A percentile compares a stretch with the other conserved stretches of the same genome.
phyloP scores from a whole-genome alignment of 1,140 invertebrate species.

The Lordiphosa collinella region DNA sequence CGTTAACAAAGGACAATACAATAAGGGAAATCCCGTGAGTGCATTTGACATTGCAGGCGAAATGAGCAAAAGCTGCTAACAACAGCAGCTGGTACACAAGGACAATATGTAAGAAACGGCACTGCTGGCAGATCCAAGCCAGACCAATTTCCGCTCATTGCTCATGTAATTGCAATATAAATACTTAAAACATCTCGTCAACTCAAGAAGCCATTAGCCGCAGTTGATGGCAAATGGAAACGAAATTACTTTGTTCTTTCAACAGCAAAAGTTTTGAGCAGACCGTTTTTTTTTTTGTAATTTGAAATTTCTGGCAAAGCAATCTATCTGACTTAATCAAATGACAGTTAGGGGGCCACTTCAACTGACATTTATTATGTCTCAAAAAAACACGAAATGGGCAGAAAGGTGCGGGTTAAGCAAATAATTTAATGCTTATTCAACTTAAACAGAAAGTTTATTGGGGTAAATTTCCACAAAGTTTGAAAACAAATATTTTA shows the following conservation, averaged over 20 bases:
- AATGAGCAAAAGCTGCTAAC: constrained; percentile 19
- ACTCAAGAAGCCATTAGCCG: constrained; percentile 42
- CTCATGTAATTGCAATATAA: constrained; percentile 57
- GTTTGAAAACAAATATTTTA: too few species aligned
- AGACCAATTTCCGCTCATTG: constrained; percentile 12
- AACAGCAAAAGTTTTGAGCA: constrained; percentile 43
- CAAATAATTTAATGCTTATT: neutral
- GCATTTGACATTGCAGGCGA: constrained; percentile 14
- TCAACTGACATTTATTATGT: constrained; percentile 32
- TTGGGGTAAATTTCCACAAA: too few species aligned
- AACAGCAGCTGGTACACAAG: neutral
- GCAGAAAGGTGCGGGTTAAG: neutral
- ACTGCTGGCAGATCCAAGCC: neutral
- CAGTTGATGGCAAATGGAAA: constrained; percentile 45
- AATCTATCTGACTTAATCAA: constrained; percentile 40
- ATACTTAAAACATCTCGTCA: constrained; percentile 41
- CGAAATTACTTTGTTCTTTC: constrained; percentile 50
- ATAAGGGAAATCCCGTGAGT: neutral
- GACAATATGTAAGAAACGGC: constrained; percentile 7
- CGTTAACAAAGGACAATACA: neutral
- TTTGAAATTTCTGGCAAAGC: constrained; percentile 13
- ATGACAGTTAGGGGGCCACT: constrained; percentile 25
- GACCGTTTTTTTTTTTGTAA: constrained; percentile 4
- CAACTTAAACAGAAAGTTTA: too few species aligned
- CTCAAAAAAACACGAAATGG: neutral